Conservation (phyloP, 2,797 vertebrate species). For the Nannoperca australis region DNA sequence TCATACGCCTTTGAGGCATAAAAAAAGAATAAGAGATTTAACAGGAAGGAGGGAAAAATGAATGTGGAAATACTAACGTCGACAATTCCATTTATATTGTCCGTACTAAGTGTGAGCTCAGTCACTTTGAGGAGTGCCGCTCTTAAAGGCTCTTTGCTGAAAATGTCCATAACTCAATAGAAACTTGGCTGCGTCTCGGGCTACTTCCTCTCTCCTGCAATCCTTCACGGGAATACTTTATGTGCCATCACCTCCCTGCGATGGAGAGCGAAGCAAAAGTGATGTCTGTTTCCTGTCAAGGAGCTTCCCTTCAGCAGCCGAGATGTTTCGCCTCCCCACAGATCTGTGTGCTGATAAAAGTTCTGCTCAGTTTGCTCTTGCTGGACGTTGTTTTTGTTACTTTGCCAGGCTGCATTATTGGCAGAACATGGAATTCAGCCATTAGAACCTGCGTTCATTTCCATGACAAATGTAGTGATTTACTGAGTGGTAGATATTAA, state of each 20-base stretch:
- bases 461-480: slow-evolving; percentile 51
- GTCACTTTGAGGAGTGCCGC: slow-evolving; percentile 65
- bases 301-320: slow-evolving; percentile 33
- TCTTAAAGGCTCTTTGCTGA: slow-evolving; percentile 69
- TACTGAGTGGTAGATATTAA: slow-evolving; percentile 48
- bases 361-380: slow-evolving; percentile 17
- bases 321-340: slow-evolving; percentile 12
- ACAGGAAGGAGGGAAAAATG: slow-evolving; percentile 23
- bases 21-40: slow-evolving; percentile 46
- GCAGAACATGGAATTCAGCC: slow-evolving; percentile 58
- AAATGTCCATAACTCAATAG: slow-evolving; percentile 74
- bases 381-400: slow-evolving; percentile 36
- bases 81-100: slow-evolving; percentile 71
- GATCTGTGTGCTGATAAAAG: slow-evolving; percentile 27
- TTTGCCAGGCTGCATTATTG: slow-evolving; percentile 50
- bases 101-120: slow-evolving; percentile 64
- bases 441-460: slow-evolving; percentile 50
- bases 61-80: slow-evolving; percentile 64
- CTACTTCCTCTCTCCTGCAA: slow-evolving; percentile 62
- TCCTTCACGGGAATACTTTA: slow-evolving; percentile 69
- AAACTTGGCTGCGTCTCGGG: slow-evolving; percentile 71
- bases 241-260: slow-evolving; percentile 62
- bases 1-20: slow-evolving; percentile 41
- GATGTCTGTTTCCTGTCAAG: slow-evolving; percentile 68
- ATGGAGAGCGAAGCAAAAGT: slow-evolving; percentile 49